Conservation (phyloP, 1,140 invertebrate species). For the Trichomalopsis sarcophagae region DNA sequence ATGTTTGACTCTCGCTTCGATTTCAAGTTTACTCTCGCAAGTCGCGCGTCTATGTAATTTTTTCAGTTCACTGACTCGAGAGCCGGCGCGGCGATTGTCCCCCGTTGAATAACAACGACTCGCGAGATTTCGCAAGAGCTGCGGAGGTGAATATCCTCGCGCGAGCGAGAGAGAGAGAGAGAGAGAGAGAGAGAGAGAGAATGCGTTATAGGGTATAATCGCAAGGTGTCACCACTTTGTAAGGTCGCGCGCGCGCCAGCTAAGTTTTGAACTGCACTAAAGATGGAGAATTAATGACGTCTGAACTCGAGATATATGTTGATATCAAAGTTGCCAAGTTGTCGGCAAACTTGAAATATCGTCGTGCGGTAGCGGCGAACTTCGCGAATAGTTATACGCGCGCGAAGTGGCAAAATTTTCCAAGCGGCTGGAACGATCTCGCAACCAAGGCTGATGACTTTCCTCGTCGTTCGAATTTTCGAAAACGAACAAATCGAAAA, state of each 20-base stretch:
- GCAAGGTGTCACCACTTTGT: constrained; percentile 11
- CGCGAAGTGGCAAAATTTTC: no score
- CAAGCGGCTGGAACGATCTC: no score
- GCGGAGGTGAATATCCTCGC: constrained; percentile 19
- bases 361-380: not conserved
- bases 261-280: not conserved
- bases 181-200: not conserved
- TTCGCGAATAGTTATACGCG: not conserved
- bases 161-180: not conserved
- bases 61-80: constrained; percentile 35
- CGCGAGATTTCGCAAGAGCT: constrained; percentile 32
- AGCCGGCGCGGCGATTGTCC: not conserved
- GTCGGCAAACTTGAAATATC: no score
- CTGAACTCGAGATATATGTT: not conserved
- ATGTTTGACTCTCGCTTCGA: constrained; percentile 21
- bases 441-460: no score
- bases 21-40: constrained; percentile 33
- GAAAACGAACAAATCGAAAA: not conserved
- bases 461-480: no score
- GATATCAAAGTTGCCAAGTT: not conserved
- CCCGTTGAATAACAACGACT: constrained; percentile 34
- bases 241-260: not conserved
- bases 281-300: not conserved
- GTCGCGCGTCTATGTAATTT: constrained; percentile 19
- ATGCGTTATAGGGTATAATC: constrained; percentile 23